Percentiles rank a stretch among this genome's conserved stretches.
Conservation (phyloP, 1,140 invertebrate genomes). For the Vollenhovia emeryi region DNA sequence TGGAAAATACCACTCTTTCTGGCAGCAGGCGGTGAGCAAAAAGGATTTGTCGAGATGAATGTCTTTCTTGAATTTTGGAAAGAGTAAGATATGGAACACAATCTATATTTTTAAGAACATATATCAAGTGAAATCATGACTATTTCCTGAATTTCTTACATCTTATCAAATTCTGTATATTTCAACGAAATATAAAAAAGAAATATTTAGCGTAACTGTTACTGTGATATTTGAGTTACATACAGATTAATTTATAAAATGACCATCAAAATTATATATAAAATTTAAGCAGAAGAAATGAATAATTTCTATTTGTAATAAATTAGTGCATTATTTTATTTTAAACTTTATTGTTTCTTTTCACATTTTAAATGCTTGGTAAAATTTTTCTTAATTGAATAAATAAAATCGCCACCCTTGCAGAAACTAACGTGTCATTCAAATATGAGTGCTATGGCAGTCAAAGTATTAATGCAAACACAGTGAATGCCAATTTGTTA, state of each 20-base stretch:
- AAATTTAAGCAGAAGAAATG: not conserved
- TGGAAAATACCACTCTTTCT: conserved; percentile 97
- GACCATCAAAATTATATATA: not conserved
- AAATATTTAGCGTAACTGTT: not conserved
- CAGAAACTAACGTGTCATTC: no score
- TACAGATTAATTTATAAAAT: not conserved
- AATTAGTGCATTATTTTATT: no score
- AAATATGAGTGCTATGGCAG: no score
- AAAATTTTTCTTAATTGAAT: no score
- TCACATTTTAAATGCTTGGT: no score
- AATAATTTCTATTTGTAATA: not conserved
- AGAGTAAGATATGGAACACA: conserved; percentile 88
- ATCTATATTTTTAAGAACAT: conserved; percentile 14
- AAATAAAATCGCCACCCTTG: no score
- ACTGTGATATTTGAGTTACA: not conserved
- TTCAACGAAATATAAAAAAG: no score
- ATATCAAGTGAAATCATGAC: not conserved
- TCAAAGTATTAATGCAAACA: no score
- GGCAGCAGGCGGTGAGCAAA: conserved; percentile 91
- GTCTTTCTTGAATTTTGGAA: conserved; percentile 96
- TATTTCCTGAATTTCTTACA: not conserved
- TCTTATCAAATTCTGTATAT: not conserved
- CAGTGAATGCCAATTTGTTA: no score
- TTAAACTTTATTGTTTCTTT: not conserved
- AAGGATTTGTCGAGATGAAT: conserved; percentile 90